A percentile compares a stretch with the other conserved stretches of the same genome.
phyloP scores from a whole-genome alignment of 2,113 vertebrate genomes.

The Malurus alboscapulatus region DNA sequence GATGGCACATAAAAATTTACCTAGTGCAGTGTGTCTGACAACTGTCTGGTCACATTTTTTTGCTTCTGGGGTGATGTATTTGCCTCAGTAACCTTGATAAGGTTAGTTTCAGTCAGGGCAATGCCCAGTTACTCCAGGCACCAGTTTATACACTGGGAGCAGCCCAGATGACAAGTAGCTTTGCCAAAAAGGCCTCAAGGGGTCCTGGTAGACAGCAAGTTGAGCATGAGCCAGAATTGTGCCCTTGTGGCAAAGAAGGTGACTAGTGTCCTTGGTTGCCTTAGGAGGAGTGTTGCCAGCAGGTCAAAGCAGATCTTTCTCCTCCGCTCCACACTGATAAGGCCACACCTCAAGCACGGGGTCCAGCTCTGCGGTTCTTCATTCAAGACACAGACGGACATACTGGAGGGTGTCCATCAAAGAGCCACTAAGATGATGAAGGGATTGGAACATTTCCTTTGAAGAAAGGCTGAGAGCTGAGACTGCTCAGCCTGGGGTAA shows the following conservation, averaged over 20 bases:
- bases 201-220: neutral
- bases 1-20: neutral
- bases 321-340: neutral
- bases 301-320: neutral
- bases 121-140: neutral
- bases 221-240: neutral
- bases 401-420: fast-evolving
- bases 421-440: neutral
- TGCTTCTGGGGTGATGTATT: neutral
- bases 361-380: neutral
- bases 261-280: neutral
- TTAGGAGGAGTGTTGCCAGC: neutral
- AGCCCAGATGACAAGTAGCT: neutral
- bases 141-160: neutral
- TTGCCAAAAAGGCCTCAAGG: neutral
- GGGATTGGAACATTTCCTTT: neutral
- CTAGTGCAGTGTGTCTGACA: neutral
- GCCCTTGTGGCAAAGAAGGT: neutral
- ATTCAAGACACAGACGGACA: fast-evolving
- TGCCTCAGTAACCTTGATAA: neutral
- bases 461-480: neutral
- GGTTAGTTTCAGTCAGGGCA: neutral
- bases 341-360: neutral
- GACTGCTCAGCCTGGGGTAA: neutral
- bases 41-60: neutral